Base-by-base conservation (phyloP, 1,140 invertebrate species). In the Olivierus martensii region DNA sequence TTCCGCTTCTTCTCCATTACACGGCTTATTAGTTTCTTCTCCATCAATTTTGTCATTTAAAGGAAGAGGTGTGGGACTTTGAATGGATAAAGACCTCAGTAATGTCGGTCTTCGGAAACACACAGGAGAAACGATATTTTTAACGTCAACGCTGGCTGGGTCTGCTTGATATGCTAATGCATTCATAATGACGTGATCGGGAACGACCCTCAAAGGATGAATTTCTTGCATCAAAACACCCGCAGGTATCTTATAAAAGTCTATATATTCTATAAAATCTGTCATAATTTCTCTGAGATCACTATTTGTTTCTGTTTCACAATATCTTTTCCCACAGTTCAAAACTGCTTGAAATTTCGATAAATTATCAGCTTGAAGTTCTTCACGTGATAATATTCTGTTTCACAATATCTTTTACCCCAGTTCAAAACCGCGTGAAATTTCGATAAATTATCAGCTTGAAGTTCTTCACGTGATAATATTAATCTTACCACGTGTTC, bases 261-360 rank as follows among this genome's bases (percentile, higher is more conserved):
- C 85, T 18, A 91, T 92, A 66, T 86, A 91, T 64, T 92, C 87
- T 59, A 92, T 66, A 62, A 93, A 93, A 59, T 87, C 91, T 1
- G 55, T 49, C 44, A 69, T 63, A 2, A 65, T 51, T 35, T 65
- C 59, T 45, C 57, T 22, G 4, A 46, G 14, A n/a, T 46, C 46
- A 18, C 14, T 22, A 14, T 53, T 51, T 21, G 59, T 42, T 19
- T 39, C 56, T 7, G 15, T 85, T 67, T 92, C 88, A 62, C 87
- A 91, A 62, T 84, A 89, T 62, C 91, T 90, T 69, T 91, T 91
- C 52, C 79, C 84, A 87, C 88, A 93, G 86, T 91, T 91, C 1
- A 92, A 67, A 0, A 85, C 87, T 12, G 87, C 89, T 71, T 90
- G 84, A 63, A 91, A 93, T 68, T 93, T 93, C 6, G 87, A 90